Percentiles rank a stretch among this genome's conserved stretches.
phyloP scores from a whole-genome alignment of 2,113 vertebrate species.

The Colinus virginianus region DNA sequence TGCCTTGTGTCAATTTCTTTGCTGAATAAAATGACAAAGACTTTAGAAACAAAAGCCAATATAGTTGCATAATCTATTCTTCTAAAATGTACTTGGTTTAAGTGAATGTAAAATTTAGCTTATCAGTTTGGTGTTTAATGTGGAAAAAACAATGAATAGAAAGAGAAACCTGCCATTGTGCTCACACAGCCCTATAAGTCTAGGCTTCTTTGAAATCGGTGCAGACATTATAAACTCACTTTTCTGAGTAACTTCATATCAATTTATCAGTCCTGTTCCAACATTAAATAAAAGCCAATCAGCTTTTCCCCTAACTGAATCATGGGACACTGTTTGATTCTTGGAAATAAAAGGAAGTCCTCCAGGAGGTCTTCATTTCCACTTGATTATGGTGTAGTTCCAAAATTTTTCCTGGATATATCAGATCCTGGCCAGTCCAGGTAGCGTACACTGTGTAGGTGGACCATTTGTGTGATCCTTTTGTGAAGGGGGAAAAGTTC shows the following conservation, averaged over 20 bases:
- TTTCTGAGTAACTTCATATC: background rate
- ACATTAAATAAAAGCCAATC: background rate
- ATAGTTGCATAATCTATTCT: background rate
- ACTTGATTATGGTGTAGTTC: background rate
- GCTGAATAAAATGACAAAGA: background rate
- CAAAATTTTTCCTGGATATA: background rate
- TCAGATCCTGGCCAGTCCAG: background rate
- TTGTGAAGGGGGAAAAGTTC: background rate
- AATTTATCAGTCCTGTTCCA: background rate
- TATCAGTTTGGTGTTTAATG: background rate
- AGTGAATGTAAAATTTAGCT: background rate
- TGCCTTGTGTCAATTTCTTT: constrained; percentile 32
- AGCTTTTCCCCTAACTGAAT: background rate
- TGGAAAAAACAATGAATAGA: background rate
- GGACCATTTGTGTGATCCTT: background rate
- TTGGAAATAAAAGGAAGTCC: background rate
- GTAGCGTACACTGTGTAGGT: background rate
- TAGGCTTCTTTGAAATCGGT: background rate
- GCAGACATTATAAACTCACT: background rate
- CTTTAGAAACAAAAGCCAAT: constrained; percentile 17
- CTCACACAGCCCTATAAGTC: background rate
- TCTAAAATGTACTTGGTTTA: background rate
- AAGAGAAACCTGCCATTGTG: background rate
- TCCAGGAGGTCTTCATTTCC: background rate
- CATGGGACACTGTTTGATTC: background rate